These are phyloP conservation scores for Octomys mimax DNA, from an alignment of 2,797 vertebrate genomes.

Conservation along the genomic window DNA sequence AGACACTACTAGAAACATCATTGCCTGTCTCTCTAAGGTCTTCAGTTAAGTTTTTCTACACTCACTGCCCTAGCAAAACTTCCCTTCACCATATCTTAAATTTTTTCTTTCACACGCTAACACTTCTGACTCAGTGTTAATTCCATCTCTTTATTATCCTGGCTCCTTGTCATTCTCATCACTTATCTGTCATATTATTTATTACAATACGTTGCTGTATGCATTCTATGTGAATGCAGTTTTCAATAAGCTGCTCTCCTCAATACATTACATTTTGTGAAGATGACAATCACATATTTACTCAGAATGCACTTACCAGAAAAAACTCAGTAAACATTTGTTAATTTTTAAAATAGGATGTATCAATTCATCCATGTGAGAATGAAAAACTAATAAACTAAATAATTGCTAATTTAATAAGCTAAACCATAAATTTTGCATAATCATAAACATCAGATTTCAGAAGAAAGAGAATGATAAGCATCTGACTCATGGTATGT, in stretches of 20 bases:
- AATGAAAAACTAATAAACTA: not conserved
- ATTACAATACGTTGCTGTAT: not conserved
- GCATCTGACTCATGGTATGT: not conserved
- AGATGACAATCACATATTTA: not conserved
- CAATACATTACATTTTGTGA: not conserved
- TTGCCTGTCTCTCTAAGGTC: not conserved
- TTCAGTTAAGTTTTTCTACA: not conserved
- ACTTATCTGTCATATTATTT: not conserved
- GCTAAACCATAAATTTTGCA: slow-evolving; percentile 23
- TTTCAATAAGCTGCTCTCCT: not conserved
- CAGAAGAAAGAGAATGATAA: not conserved
- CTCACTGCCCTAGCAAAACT: not conserved
- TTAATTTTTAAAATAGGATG: not conserved
- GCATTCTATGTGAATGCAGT: not conserved
- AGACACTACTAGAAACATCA: not conserved
- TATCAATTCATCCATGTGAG: not conserved
- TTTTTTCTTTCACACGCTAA: not conserved
- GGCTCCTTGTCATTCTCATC: not conserved
- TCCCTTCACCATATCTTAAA: not conserved
- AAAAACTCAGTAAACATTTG: slow-evolving; percentile 29
- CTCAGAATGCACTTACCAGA: slow-evolving; percentile 14
- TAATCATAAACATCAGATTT: slow-evolving; percentile 17
- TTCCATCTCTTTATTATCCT: not conserved
- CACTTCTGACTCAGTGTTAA: not conserved
- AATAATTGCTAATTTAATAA: slow-evolving; percentile 27